Evolutionary conservation across 1,140 invertebrate genomes (phyloP).

Genomic region (Drosophila eugracilis): DNA sequence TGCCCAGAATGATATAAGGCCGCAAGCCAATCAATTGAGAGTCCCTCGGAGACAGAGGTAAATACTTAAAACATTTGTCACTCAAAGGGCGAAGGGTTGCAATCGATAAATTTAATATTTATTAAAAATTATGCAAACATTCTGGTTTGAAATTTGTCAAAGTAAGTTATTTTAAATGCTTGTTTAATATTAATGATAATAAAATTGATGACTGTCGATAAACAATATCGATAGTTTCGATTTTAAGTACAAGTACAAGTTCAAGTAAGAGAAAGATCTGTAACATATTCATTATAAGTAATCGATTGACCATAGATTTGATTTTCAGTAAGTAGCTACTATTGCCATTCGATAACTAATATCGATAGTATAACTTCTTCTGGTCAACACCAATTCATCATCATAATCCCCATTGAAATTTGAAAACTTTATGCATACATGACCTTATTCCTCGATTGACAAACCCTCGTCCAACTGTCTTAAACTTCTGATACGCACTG

Average conservation of each 20-base stretch:
- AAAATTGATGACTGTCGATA: background rate
- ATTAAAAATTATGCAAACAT: background rate
- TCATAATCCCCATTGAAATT: background rate
- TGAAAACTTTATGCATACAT: background rate
- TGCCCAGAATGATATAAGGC: conserved; percentile 20
- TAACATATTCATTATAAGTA: too few relatives aligned
- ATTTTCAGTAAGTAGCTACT: too few relatives aligned
- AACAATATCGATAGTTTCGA: background rate
- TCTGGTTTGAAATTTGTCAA: background rate
- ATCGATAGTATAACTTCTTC: too few relatives aligned
- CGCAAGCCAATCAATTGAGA: conserved; percentile 40
- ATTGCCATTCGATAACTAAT: too few relatives aligned
- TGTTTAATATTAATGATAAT: background rate
- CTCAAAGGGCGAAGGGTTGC: conserved; percentile 3
- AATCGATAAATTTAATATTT: conserved; percentile 12
- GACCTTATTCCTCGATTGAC: too few relatives aligned
- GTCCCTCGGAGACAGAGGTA: conserved; percentile 17
- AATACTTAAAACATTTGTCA: conserved; percentile 25
- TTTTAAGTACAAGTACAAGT: too few relatives aligned
- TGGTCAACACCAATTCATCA: too few relatives aligned
- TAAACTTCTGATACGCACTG: conserved; percentile 21
- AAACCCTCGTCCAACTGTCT: too few relatives aligned
- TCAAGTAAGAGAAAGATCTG: background rate
- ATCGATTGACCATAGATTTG: too few relatives aligned
- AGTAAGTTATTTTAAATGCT: background rate